These are phyloP conservation scores for Isurus oxyrinchus DNA, from an alignment of 2,113 vertebrate species.

Conservation along the genomic window DNA sequence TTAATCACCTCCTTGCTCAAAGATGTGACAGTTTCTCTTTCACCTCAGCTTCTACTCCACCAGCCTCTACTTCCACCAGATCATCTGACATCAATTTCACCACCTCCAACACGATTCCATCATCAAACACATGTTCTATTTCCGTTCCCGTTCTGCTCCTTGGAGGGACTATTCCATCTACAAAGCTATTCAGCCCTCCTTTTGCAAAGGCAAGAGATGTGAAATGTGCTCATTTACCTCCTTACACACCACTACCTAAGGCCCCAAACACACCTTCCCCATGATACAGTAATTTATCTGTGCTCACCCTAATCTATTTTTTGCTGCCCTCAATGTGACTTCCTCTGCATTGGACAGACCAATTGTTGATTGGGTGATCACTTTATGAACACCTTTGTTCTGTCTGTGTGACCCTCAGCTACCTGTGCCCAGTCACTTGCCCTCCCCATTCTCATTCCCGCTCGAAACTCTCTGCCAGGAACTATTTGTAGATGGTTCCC, in stretches of 20 bases:
- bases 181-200: not conserved
- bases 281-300: not conserved
- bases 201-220: not conserved
- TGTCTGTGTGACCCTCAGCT: not conserved
- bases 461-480: too few relatives aligned
- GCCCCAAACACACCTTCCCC: not conserved
- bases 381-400: not conserved
- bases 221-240: not conserved
- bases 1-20: not conserved
- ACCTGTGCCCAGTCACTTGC: not conserved
- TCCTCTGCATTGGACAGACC: not conserved
- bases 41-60: not conserved
- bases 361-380: not conserved
- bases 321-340: not conserved
- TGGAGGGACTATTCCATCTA: not conserved
- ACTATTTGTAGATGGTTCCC: too few relatives aligned
- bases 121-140: not conserved
- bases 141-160: not conserved
- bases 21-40: not conserved
- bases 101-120: not conserved
- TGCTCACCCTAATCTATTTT: not conserved
- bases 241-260: not conserved
- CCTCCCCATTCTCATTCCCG: too few relatives aligned
- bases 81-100: not conserved
- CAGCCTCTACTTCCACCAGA: not conserved